A percentile compares a stretch with the other conserved stretches of the same genome.
phyloP scores from a whole-genome alignment of 2,797 vertebrate species.

The Chelmon rostratus region DNA sequence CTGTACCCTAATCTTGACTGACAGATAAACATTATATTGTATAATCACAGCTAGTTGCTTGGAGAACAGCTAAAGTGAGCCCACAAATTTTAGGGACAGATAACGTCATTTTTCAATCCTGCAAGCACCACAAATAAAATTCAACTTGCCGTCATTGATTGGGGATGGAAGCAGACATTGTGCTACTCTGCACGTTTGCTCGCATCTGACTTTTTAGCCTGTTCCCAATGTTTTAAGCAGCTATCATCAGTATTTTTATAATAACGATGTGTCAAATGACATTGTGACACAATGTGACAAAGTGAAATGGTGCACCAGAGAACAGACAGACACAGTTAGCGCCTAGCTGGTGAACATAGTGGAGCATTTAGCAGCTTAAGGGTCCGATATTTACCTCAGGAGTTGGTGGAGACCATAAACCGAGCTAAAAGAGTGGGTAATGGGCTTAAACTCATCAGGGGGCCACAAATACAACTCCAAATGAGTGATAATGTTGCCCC shows the following conservation, averaged over 20 bases:
- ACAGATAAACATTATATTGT: background rate
- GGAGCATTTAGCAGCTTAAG: background rate
- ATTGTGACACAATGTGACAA: background rate
- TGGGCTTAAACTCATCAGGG: background rate
- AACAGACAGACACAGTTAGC: background rate
- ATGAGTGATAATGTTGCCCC: background rate
- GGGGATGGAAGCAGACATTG: background rate
- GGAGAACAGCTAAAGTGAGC: background rate
- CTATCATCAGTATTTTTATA: too few relatives aligned
- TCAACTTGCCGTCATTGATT: background rate
- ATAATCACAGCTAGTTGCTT: background rate
- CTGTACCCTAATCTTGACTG: conserved; percentile 10
- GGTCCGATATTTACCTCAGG: background rate
- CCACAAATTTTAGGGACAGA: background rate
- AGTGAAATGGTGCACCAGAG: background rate
- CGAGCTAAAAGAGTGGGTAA: background rate
- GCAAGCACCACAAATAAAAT: background rate
- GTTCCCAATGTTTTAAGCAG: too few relatives aligned
- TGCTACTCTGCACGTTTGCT: background rate
- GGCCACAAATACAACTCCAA: background rate
- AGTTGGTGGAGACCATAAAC: background rate
- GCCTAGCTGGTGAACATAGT: background rate
- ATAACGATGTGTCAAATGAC: background rate
- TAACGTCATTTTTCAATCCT: too few relatives aligned
- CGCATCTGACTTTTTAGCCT: too few relatives aligned